phyloP scores from a whole-genome alignment of 1,140 invertebrate genomes.

The Ephestia elutella region DNA sequence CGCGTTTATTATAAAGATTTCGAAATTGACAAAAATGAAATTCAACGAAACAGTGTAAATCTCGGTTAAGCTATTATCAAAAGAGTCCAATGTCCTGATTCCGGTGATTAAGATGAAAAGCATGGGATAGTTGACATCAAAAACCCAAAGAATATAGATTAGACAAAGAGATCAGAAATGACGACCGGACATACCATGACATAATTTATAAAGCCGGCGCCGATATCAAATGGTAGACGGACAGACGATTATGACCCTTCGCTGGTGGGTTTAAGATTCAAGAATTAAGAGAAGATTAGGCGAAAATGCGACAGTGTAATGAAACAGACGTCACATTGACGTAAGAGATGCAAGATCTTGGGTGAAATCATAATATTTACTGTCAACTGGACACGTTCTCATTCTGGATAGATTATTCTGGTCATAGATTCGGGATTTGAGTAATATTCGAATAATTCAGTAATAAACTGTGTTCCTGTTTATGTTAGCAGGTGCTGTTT shows the following conservation, averaged over 20 bases:
- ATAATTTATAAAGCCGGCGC: slow-evolving; percentile 61
- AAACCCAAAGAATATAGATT: slow-evolving; percentile 33
- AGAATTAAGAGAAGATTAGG: slow-evolving; percentile 35
- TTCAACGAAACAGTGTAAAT: slow-evolving; percentile 28
- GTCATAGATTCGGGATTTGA: slow-evolving; percentile 32
- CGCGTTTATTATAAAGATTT: not conserved
- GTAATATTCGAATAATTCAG: slow-evolving; percentile 19
- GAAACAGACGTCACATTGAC: slow-evolving; percentile 71
- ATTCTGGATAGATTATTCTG: slow-evolving; percentile 54
- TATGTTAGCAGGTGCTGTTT: not conserved
- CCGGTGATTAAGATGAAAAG: slow-evolving; percentile 36
- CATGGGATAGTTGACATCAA: slow-evolving; percentile 43
- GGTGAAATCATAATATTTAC: slow-evolving; percentile 69
- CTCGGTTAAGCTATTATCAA: slow-evolving; percentile 45
- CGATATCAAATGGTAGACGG: slow-evolving; percentile 58
- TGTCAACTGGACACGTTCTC: slow-evolving; percentile 52
- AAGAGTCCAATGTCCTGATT: slow-evolving; percentile 19
- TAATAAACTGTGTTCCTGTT: not conserved
- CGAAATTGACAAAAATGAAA: slow-evolving; percentile 1
- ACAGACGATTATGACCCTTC: slow-evolving; percentile 42
- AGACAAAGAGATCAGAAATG: slow-evolving; percentile 60
- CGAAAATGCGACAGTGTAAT: slow-evolving; percentile 55
- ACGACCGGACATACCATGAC: slow-evolving; percentile 62
- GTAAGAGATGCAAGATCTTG: slow-evolving; percentile 64
- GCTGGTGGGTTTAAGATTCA: slow-evolving; percentile 35